Base-by-base conservation (phyloP, 2,113 vertebrate species). In the Poeciliopsis occidentalis region DNA sequence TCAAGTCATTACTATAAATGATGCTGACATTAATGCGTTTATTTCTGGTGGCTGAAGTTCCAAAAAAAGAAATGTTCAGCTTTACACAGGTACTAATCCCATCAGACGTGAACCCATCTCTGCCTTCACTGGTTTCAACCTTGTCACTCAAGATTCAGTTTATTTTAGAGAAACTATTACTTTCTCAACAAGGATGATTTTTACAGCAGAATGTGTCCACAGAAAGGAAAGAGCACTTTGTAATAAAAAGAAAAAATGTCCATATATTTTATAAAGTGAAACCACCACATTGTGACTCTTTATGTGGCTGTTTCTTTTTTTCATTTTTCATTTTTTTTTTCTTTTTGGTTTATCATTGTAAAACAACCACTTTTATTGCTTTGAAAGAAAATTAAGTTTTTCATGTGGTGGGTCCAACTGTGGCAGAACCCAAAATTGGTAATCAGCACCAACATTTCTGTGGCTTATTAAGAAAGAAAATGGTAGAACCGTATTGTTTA, bases 41-140 rank as follows among this genome's bases (percentile, higher is more conserved):
- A 67, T 64, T 70, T 75, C 63, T 12, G 44, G 74, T 31, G 60
- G 67, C 76, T 67, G 12, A 72, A 68, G 60, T 70, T 39, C 63
- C 61, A 54, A 39, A 64, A 37, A 22, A 82, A 71, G 41, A 78
- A 68, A 61, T 24, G 51, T 67, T 15, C 31, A 63, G 51, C 10
- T 32, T 62, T 24, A 24, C 82, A 29, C 37, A 31, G 39, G 54
- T 39, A 71, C 60, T 71, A 73, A 81, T 79, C 80, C 72, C 67
- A 67, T 47, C 61, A 74, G 75, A 67, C 79, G 75, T 3, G 27
- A 78, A 12, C 69, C 3, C 24, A 30, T 34, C 8, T 67, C 65
- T 78, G 65, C 57, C 64, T 71, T 72, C 31, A 22, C 51, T 65
- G 37, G 63, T 79, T 77, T 77, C 41, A 76, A 37, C 57, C 32